Base-by-base conservation (phyloP, 2,888 invertebrate species). In the Phymatocera aterrima region DNA sequence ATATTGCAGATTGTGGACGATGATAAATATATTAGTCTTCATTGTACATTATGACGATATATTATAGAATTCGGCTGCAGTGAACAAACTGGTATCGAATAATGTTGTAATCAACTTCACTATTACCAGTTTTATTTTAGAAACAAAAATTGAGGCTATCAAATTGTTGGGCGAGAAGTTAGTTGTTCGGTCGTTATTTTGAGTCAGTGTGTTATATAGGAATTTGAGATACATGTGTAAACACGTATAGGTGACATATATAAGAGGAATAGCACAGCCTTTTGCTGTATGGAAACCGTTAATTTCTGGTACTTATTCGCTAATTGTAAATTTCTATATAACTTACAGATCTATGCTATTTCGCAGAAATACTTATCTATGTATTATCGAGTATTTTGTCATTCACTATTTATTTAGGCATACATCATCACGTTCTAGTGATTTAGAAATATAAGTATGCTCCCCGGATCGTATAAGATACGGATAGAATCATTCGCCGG, bases 261-360 rank as follows among this genome's bases (percentile, higher is more conserved):
- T 70, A 46, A 70, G 46, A 15, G 18, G n/a, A 28, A n/a, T n/a
- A n/a, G 48, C 31, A 48, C 31, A 72, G 34, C 51, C 51, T 51
- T n/a, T n/a, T 51, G 72, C 51, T 31, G 34, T 51, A 72, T 72
- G 72, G 34, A 72, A 72, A 72, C 72, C 48, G 72, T 72, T 72
- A 72, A 72, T 72, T 31, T 72, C 31, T 72, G 28, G 18, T 51
- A n/a, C 51, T 48, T 31, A 10, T 51, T 21, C 48, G 72, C 72
- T 72, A 72, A 72, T 72, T 72, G 28, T 72, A 72, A 72, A n/a
- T 72, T 31, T 51, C 72, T 72, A 72, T 72, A 72, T 72, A 34
- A 34, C 72, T 72, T 51, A 28, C 10, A 51, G 2, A 43, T 51
- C 12, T 46, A 43, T 68, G 28, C 40, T 46, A n/a, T 68, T 34